phyloP scores from a whole-genome alignment of 2,113 vertebrate genomes.

The Salvelinus alpinus region DNA sequence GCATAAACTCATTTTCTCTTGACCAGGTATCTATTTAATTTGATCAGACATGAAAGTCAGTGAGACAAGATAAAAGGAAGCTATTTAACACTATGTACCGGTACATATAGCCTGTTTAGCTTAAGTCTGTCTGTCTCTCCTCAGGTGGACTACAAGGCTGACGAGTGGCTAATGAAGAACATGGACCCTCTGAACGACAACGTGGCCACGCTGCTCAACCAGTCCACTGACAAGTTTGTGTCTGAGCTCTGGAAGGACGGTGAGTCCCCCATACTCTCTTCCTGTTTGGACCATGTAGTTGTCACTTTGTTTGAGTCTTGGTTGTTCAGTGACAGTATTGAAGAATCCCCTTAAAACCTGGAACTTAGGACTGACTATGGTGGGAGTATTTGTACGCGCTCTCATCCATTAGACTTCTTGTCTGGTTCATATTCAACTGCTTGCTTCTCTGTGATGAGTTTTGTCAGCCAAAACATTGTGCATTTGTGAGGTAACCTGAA shows the following conservation, averaged over 20 bases:
- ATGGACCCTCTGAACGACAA: constrained; percentile 91
- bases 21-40: background rate
- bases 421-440: background rate
- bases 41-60: constrained; percentile 10
- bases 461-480: constrained; percentile 13
- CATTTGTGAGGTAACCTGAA: background rate
- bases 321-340: background rate
- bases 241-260: constrained; percentile 89
- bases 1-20: too few relatives aligned
- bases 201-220: constrained; percentile 81
- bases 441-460: background rate
- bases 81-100: background rate
- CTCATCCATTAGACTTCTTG: background rate
- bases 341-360: background rate
- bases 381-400: background rate
- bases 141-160: constrained; percentile 86
- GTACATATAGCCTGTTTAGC: background rate
- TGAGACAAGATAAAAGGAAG: background rate
- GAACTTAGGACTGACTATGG: background rate
- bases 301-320: too few relatives aligned
- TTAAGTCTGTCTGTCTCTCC: constrained; percentile 9
- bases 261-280: constrained; percentile 51
- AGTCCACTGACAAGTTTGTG: constrained; percentile 82
- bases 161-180: constrained; percentile 88
- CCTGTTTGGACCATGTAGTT: background rate